Evolutionary conservation across 2,888 invertebrate species (phyloP).

Genomic region (Brassicogethes aeneus): DNA sequence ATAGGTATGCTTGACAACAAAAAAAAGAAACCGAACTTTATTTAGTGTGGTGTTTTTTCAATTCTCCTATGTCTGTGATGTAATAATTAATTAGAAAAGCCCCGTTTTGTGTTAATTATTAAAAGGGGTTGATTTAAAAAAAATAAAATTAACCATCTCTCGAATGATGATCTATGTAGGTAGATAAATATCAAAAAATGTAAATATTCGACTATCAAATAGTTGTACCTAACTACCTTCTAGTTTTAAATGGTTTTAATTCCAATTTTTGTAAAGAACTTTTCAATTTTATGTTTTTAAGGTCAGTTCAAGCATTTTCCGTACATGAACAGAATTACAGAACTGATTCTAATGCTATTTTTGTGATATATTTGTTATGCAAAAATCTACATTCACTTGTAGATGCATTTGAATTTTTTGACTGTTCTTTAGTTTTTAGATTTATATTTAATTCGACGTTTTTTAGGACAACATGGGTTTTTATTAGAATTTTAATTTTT

Average conservation of each 20-base stretch:
- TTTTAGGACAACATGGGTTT: conserved; percentile 13
- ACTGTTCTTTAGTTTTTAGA: conserved; percentile 15
- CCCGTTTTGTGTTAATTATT: conserved; percentile 7
- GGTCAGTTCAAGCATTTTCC: too few species aligned
- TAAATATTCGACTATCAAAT: too few species aligned
- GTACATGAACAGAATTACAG: conserved; percentile 12
- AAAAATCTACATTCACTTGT: conserved; percentile 16
- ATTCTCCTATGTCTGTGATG: conserved; percentile 28
- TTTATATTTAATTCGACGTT: conserved; percentile 6
- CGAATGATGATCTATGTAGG: too few species aligned
- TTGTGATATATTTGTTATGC: conserved; percentile 20
- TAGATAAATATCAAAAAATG: too few species aligned
- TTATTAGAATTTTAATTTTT: not conserved
- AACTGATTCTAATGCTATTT: conserved; percentile 20
- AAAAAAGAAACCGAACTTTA: conserved; percentile 19
- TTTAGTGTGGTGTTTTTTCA: conserved; percentile 19
- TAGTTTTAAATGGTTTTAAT: too few species aligned
- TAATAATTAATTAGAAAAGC: conserved; percentile 11
- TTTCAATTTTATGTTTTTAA: too few species aligned
- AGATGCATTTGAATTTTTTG: conserved; percentile 18
- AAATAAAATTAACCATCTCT: too few species aligned
- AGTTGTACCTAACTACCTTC: too few species aligned
- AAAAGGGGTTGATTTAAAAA: conserved; percentile 10
- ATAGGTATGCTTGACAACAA: conserved; percentile 25
- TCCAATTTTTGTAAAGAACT: too few species aligned